Conservation (phyloP, 2,797 vertebrate genomes). For the Merluccius polli region DNA sequence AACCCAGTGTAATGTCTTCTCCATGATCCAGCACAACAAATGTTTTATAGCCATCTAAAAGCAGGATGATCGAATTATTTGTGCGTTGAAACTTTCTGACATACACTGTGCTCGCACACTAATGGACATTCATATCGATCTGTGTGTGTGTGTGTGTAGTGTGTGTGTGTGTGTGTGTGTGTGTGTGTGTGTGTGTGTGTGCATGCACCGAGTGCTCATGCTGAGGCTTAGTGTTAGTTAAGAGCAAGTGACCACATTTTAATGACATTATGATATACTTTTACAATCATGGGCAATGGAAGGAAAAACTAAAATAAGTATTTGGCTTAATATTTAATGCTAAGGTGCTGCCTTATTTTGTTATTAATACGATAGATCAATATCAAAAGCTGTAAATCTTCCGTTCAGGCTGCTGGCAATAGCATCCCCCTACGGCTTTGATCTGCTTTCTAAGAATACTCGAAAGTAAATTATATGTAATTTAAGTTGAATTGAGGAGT, state of each 20-base stretch:
- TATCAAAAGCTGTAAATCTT: background rate
- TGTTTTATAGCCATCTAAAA: conserved; percentile 55
- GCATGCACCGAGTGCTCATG: background rate
- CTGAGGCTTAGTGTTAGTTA: conserved; percentile 17
- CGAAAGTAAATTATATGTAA: conserved; percentile 1
- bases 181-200: conserved; percentile 20
- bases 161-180: conserved; percentile 9
- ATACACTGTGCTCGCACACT: conserved; percentile 40
- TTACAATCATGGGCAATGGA: background rate
- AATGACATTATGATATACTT: conserved; percentile 1
- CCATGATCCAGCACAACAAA: conserved; percentile 28
- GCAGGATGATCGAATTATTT: conserved; percentile 58
- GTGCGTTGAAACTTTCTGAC: conserved; percentile 49
- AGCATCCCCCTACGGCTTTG: background rate
- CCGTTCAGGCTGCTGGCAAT: background rate
- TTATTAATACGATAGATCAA: background rate
- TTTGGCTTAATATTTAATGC: background rate
- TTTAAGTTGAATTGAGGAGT: background rate
- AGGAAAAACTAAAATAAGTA: background rate
- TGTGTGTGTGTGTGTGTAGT: conserved; percentile 6
- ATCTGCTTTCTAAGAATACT: conserved; percentile 3
- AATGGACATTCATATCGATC: conserved; percentile 58
- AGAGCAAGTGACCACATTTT: conserved; percentile 14
- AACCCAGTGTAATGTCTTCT: conserved; percentile 20
- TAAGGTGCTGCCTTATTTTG: background rate